Conservation (phyloP, 1,140 invertebrate genomes). For the Caerostris extrusa region DNA sequence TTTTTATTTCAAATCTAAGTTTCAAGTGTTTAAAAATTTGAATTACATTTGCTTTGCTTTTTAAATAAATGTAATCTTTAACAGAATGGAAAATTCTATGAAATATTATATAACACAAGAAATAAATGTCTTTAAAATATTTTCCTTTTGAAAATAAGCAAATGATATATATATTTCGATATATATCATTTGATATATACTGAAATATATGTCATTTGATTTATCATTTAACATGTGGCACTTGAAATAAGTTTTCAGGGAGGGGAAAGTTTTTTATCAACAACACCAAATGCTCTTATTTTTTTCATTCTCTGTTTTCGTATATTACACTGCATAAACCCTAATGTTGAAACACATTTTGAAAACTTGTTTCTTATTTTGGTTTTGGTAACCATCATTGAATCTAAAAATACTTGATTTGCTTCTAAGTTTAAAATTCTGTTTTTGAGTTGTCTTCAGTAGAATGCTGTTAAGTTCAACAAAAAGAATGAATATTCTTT, state of each 20-base stretch:
- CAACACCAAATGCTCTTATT: background rate
- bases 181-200: too few species aligned
- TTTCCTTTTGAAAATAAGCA: too few species aligned
- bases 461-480: background rate
- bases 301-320: background rate
- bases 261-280: slow-evolving; percentile 24
- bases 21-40: too few species aligned
- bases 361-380: background rate
- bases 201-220: too few species aligned
- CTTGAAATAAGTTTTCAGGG: slow-evolving; percentile 30
- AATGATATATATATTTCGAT: too few species aligned
- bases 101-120: too few species aligned
- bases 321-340: background rate
- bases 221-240: slow-evolving; percentile 19
- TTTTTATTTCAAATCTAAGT: too few species aligned
- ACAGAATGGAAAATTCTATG: too few species aligned
- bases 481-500: background rate
- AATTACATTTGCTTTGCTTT: too few species aligned
- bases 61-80: too few species aligned
- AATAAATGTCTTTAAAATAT: too few species aligned
- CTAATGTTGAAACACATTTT: background rate
- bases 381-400: background rate
- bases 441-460: background rate
- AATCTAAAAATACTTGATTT: slow-evolving; percentile 19
- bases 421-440: background rate